Percentiles rank a stretch among this genome's conserved stretches.
Conservation (phyloP, 1,140 invertebrate species). For the Eurosta solidaginis region DNA sequence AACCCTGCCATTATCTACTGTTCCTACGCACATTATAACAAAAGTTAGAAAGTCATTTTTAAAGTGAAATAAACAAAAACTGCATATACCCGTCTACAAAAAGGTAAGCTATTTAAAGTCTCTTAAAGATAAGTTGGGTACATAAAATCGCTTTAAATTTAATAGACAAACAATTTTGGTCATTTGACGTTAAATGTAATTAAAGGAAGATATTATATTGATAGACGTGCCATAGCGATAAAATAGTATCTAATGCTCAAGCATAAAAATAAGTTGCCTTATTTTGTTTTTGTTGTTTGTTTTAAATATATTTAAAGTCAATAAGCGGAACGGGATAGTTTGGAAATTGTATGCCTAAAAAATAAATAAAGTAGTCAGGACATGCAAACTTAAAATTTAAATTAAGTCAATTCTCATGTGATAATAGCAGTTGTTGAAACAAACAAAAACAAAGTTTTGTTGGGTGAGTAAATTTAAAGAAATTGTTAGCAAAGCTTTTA, state of each 20-base stretch:
- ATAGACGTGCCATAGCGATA: neutral
- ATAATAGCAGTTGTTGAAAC: too few relatives aligned
- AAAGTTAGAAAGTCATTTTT: neutral
- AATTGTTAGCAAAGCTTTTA: too few relatives aligned
- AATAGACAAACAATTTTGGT: conserved; percentile 24
- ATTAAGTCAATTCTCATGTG: too few relatives aligned
- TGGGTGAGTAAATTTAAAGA: neutral
- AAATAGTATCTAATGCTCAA: neutral
- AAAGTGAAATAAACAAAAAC: neutral
- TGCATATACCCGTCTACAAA: neutral
- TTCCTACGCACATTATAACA: too few relatives aligned
- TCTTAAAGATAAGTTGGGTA: neutral
- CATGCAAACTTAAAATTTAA: neutral
- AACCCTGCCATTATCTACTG: too few relatives aligned
- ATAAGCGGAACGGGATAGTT: too few relatives aligned
- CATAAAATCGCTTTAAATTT: conserved; percentile 19
- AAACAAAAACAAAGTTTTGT: neutral
- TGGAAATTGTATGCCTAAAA: too few relatives aligned
- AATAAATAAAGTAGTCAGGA: neutral
- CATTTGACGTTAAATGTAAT: neutral
- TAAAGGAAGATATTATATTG: neutral
- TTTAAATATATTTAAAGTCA: neutral
- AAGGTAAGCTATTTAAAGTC: neutral
- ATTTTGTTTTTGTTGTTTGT: neutral
- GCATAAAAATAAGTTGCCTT: neutral